Conservation (phyloP, 2,888 invertebrate species). For the Polymixis flavicincta region DNA sequence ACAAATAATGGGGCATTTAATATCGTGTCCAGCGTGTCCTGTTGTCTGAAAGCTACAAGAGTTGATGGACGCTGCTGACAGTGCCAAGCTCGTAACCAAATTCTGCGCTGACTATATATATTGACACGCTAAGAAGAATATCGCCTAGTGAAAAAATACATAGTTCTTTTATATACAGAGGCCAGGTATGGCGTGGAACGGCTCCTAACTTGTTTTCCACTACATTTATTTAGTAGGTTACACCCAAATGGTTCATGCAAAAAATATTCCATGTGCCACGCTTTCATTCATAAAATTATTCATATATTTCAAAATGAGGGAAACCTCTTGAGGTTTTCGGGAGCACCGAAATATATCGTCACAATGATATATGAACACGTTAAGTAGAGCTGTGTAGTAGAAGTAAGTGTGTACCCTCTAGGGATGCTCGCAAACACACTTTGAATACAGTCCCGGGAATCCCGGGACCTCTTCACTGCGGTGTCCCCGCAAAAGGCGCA, state of each 20-base stretch:
- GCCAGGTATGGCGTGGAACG: not conserved
- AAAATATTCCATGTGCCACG: conserved; percentile 8
- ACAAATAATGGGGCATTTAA: too few relatives aligned
- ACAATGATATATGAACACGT: conserved; percentile 34
- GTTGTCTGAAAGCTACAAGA: too few relatives aligned
- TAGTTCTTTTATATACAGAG: not conserved
- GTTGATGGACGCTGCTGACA: too few relatives aligned
- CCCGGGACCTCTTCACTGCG: not conserved
- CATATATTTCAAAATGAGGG: conserved; percentile 37
- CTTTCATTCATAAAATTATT: conserved; percentile 48
- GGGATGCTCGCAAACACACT: conserved; percentile 21
- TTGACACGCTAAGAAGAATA: too few relatives aligned
- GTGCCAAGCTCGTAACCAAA: too few relatives aligned
- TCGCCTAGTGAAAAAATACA: not conserved
- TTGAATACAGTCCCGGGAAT: conserved; percentile 10
- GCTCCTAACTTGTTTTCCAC: conserved; percentile 1
- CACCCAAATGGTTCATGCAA: not conserved
- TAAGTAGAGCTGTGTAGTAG: conserved; percentile 6
- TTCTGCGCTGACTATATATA: too few relatives aligned
- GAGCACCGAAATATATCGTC: conserved; percentile 30
- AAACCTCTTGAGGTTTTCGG: conserved; percentile 3
- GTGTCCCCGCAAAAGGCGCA: not conserved
- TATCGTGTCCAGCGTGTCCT: too few relatives aligned
- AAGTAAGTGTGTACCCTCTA: not conserved
- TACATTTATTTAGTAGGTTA: conserved; percentile 21